Evolutionary conservation across 1,140 invertebrate genomes (phyloP).

Genomic region (Littorina saxatilis): DNA sequence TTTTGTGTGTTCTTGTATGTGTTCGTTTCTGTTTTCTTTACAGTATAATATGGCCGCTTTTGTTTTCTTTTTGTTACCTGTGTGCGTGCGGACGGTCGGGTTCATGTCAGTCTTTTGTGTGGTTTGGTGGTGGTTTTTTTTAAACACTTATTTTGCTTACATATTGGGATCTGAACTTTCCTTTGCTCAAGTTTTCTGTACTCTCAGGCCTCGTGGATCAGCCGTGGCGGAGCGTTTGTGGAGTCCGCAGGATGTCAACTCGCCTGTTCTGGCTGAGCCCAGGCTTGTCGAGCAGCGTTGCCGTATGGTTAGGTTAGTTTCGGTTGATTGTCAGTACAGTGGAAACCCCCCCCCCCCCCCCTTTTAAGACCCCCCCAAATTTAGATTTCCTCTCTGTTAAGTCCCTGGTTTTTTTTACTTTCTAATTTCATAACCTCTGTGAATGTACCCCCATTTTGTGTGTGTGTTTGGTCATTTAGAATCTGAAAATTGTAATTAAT

Average conservation of each 20-base stretch:
- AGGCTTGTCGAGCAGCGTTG: slow-evolving; percentile 91
- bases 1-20: too few species aligned
- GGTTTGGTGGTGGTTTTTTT: too few species aligned
- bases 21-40: too few species aligned
- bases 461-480: too few species aligned
- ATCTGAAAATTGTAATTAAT: too few species aligned
- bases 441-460: neutral
- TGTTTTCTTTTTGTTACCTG: too few species aligned
- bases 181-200: too few species aligned
- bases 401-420: neutral
- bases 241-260: slow-evolving; percentile 77
- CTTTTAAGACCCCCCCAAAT: neutral
- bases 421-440: neutral
- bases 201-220: slow-evolving; percentile 80
- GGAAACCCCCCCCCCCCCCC: neutral
- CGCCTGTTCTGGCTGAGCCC: slow-evolving; percentile 73
- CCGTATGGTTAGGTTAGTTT: slow-evolving; percentile 84
- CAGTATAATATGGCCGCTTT: too few species aligned
- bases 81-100: too few species aligned
- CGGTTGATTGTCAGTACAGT: neutral
- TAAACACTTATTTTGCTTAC: too few species aligned
- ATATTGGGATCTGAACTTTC: too few species aligned
- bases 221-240: slow-evolving; percentile 92
- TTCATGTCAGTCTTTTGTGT: too few species aligned
- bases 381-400: neutral